These are phyloP conservation scores for Gymnocypris eckloni DNA, from an alignment of 2,797 vertebrate species.

Conservation along the genomic window DNA sequence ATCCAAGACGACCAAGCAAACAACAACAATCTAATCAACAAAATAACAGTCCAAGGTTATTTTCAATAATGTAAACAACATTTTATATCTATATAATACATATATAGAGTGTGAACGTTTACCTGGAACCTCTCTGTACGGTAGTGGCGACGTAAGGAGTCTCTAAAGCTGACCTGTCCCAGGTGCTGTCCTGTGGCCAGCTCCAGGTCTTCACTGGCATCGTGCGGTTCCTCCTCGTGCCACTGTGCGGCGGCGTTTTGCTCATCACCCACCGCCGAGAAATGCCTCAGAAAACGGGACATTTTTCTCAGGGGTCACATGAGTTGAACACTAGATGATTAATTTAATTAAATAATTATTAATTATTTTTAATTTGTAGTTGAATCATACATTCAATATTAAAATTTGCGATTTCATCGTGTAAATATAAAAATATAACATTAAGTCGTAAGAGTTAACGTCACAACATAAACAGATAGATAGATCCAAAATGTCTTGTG, in stretches of 20 bases:
- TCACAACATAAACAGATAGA: neutral
- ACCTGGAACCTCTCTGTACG: conserved; percentile 90
- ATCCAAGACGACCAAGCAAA: conserved; percentile 91
- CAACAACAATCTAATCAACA: conserved; percentile 82
- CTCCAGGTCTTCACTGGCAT: conserved; percentile 63
- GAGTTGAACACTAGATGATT: neutral
- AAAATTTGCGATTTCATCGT: neutral
- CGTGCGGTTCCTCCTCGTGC: conserved; percentile 79
- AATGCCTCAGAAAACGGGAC: conserved; percentile 88
- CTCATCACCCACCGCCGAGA: conserved; percentile 89
- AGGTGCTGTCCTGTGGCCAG: conserved; percentile 56
- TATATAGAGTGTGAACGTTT: neutral
- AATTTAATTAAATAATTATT: too few species aligned
- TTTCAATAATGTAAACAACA: neutral
- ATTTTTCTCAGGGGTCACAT: conserved; percentile 69
- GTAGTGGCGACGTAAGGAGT: conserved; percentile 84
- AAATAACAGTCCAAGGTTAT: conserved; percentile 1
- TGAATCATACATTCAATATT: neutral
- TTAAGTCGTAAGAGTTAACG: neutral
- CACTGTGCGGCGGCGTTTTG: conserved; percentile 70
- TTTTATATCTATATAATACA: neutral
- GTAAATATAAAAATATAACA: neutral
- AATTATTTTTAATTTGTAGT: neutral
- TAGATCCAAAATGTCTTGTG: neutral
- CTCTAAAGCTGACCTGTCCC: conserved; percentile 72